Evolutionary conservation across 2,888 invertebrate species (phyloP).

Genomic region (Arctia plantaginis): DNA sequence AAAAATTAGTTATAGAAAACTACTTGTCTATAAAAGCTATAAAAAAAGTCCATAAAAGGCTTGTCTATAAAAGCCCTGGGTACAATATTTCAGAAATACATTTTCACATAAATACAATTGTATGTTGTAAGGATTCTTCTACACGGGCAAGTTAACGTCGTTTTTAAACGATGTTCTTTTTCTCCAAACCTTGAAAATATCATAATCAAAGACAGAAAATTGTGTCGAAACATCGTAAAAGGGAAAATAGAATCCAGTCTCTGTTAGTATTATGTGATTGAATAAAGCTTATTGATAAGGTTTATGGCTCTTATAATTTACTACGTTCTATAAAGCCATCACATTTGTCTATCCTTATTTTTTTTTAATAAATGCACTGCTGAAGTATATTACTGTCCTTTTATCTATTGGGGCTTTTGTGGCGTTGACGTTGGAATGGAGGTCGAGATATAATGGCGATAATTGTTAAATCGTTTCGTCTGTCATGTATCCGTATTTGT

Average conservation of each 20-base stretch:
- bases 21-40: too few relatives aligned
- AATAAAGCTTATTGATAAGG: neutral
- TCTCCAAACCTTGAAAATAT: neutral
- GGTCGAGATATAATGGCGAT: constrained; percentile 10
- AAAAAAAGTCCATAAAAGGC: too few relatives aligned
- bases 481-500: neutral
- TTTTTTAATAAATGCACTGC: neutral
- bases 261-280: neutral
- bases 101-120: neutral
- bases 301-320: neutral
- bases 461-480: constrained; percentile 15
- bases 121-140: neutral
- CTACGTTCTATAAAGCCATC: neutral
- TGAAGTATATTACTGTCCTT: constrained; percentile 3
- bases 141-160: neutral
- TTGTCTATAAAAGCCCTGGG: too few relatives aligned
- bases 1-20: too few relatives aligned
- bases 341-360: neutral
- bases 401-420: constrained; percentile 11
- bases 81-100: neutral
- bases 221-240: neutral
- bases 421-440: constrained; percentile 34
- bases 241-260: neutral
- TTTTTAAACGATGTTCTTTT: neutral
- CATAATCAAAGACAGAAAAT: neutral